Evolutionary conservation across 2,888 invertebrate genomes (phyloP), one percentile per base, ranked within the genome.

Genomic region (Caenorhabditis drosophilae): DNA sequence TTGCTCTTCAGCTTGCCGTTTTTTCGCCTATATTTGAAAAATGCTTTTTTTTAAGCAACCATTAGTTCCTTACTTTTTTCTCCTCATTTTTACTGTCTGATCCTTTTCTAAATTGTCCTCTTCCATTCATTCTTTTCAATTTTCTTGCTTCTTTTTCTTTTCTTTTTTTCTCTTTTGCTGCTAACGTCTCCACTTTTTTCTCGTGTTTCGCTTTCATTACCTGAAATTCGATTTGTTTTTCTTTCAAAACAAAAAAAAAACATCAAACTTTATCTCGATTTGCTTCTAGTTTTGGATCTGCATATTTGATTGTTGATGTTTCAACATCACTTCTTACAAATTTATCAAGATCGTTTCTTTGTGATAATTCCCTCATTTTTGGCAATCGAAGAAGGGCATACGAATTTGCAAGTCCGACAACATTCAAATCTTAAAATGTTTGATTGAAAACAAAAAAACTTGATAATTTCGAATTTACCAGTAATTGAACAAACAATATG

Each of bases 341-440:
- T 31, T 69, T 51, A 34, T 61, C 55, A 31, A 71, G 42, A 45
- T 71, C 74, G 12, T 54, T 59, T 23, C 76, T 52, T 20, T 68
- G 66, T 1, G 62, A 40, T 2, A 94, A 85, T 85, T 99, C 98
- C 0, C 96, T 94, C 94, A 98, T 97, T 81, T 90, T 89, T 0
- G 97, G 98, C 79, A 97, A 86, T 78, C 90, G 90, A 1, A 98
- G 84, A 1, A 98, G 88, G 0, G 94, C 96, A 84, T 92, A 98
- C 48, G 91, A 90, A 54, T 89, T 90, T 0, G 92, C 97, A 72
- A 96, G 85, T 72, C 89, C 88, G 4, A 90, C 91, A 18, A 66
- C 55, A 20, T 66, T 53, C 35, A 66, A 44, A 50, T 66, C 60
- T 54, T 46, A 26, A 61, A 36, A 11, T 16, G 27, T 22, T 25